These are phyloP conservation scores for Gymnosoma rotundatum DNA, from an alignment of 2,888 invertebrate genomes.

Conservation along the genomic window DNA sequence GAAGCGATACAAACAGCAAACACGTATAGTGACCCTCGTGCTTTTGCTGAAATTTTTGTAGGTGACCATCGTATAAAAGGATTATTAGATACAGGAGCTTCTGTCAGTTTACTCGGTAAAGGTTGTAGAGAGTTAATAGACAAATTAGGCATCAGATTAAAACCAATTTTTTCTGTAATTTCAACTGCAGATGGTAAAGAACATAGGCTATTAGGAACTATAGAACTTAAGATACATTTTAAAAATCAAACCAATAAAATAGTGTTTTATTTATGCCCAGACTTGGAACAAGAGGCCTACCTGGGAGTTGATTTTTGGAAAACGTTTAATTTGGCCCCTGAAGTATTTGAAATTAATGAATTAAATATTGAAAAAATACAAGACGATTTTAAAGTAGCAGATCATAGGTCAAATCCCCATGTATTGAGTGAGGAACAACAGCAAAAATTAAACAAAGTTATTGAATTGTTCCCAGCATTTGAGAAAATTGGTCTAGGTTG, in stretches of 20 bases:
- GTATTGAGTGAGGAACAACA: not conserved
- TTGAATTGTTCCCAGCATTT: not conserved
- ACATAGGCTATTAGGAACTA: not conserved
- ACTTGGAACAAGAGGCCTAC: too few species aligned
- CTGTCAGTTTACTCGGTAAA: not conserved
- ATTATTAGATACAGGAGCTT: not conserved
- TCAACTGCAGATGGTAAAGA: not conserved
- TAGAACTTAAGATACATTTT: not conserved
- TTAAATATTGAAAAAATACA: not conserved
- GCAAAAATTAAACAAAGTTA: not conserved
- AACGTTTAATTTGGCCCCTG: not conserved
- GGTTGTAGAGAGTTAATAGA: too few species aligned
- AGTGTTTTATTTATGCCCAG: too few species aligned
- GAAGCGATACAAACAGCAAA: too few species aligned
- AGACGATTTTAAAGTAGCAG: not conserved
- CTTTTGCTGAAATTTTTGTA: not conserved
- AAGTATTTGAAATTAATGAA: conserved; percentile 2
- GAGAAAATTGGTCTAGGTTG: too few species aligned
- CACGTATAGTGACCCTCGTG: not conserved
- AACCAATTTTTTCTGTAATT: too few species aligned
- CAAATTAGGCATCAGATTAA: too few species aligned
- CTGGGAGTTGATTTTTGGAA: too few species aligned
- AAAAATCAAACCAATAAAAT: too few species aligned
- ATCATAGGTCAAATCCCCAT: not conserved
- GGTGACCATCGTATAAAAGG: not conserved